Base-by-base conservation (phyloP, 1,140 invertebrate species). In the Stegodyphus mimosarum region DNA sequence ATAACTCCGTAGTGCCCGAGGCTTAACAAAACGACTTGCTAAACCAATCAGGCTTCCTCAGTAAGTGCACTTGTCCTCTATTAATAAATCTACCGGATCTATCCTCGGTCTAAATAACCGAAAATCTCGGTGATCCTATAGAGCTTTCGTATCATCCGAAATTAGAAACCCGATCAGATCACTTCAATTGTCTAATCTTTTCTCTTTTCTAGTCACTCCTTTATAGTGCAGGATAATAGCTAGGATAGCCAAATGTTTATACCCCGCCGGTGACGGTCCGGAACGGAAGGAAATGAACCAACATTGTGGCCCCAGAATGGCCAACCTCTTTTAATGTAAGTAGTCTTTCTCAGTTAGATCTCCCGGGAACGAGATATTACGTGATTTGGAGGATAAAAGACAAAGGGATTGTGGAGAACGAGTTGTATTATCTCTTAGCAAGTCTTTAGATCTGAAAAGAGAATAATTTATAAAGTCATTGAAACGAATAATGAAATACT, bases 91-190 rank as follows among this genome's bases (percentile, higher is more conserved):
- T 33, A 33, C 33, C 33, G 33, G 33, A 33, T 33, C 33, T 33
- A 33, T 33, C 33, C 33, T 33, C 33, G 33, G 33, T 33, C 33
- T 33, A 33, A 33, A 13, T 15, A 72, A 52, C 13, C 52, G 52
- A 51, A 51, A 72, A 72, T 51, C 52, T 7, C 49, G 52, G 70
- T 72, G 49, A 72, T 72, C 52, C 52, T 3, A 51, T 51, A 49
- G 52, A 72, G 70, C 15, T 51, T 51, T 72, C 49, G 18, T n/a
- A 72, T 72, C 49, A 17, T 18, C 5, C 70, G 70, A 72, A 72
- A 72, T 72, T 72, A 72, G 70, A 72, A 49, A 72, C 70, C 70
- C 70, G 70, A 72, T 72, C 70, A 72, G 70, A 49, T 17, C 70
- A 33, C 13, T 72, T 49, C 50, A 51, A 72, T 17, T 72, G 70